Base-by-base conservation (phyloP, 2,797 vertebrate species). In the Hapalemur alaotrensis region DNA sequence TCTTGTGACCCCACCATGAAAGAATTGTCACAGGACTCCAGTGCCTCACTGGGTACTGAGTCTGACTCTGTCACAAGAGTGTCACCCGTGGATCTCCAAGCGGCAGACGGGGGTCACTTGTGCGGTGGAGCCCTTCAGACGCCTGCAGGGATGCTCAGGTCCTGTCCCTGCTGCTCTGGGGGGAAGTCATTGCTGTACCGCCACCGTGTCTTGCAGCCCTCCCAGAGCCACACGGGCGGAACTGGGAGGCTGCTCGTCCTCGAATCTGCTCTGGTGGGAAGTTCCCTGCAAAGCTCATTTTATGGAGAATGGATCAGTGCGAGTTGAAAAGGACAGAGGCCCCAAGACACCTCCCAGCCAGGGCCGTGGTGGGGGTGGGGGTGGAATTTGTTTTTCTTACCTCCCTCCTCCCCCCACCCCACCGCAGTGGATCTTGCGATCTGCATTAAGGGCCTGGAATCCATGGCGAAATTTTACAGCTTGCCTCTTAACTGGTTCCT, bases 401-500 rank as follows among this genome's bases (percentile, higher is more conserved):
- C n/a, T 1, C 7, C 4, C 1, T 1, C 4, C 15, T 10, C 15
- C 12, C 18, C 0, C 11, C 3, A 46, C 43, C 43, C 10, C 43
- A 12, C 30, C 7, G 10, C 4, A 1, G 2, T 10, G 6, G 32
- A 10, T 59, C 54, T 41, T 13, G 22, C 13, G 79, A 75, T n/a
- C 32, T 10, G 12, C 0, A 1, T 1, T 0, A 63, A 76, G 23
- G 73, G 7, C 63, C 65, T 43, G 0, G 10, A 76, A 70, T 48
- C 72, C 25, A 1, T 9, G 30, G 84, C 35, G 80, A 87, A 61
- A 72, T 41, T 92, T 95, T 84, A 96, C 12, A 78, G 65, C 76
- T 38, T 22, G 67, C 54, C 81, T 95, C 87, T 81, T 95, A 57
- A 78, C 76, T 35, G 80, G 95, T 87, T 95, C 84, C 94, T 91